phyloP scores from a whole-genome alignment of 2,113 vertebrate genomes.

The Poicephalus meyeri region DNA sequence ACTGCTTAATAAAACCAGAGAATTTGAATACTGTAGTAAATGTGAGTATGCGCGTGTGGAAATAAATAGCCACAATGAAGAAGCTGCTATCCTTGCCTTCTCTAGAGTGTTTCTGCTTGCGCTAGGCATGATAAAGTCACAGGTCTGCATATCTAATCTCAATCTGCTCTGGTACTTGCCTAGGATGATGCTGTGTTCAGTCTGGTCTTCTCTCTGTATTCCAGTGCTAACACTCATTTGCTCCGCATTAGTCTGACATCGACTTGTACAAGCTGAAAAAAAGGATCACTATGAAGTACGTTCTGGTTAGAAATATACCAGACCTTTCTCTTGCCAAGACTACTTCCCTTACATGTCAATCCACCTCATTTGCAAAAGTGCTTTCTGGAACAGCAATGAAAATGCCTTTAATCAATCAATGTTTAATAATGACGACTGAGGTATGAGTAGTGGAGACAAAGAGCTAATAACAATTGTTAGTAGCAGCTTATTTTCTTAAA shows the following conservation, averaged over 20 bases:
- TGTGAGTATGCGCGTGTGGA: not conserved
- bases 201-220: not conserved
- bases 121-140: not conserved
- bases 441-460: not conserved
- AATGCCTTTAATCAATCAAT: conserved; percentile 31
- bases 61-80: not conserved
- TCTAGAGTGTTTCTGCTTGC: not conserved
- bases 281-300: not conserved
- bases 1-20: not conserved
- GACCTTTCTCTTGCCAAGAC: not conserved
- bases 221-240: not conserved
- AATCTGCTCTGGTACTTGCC: not conserved
- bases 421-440: not conserved
- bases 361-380: not conserved
- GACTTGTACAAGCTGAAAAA: not conserved
- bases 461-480: conserved; percentile 14
- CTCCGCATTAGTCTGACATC: not conserved
- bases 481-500: conserved; percentile 25
- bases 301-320: not conserved
- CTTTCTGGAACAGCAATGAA: not conserved
- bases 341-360: not conserved
- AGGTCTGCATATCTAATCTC: not conserved
- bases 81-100: not conserved
- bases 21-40: not conserved
- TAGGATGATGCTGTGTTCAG: not conserved